These are phyloP conservation scores for Drosophila percnosoma DNA, from an alignment of 2,888 invertebrate genomes.

Conservation along the genomic window DNA sequence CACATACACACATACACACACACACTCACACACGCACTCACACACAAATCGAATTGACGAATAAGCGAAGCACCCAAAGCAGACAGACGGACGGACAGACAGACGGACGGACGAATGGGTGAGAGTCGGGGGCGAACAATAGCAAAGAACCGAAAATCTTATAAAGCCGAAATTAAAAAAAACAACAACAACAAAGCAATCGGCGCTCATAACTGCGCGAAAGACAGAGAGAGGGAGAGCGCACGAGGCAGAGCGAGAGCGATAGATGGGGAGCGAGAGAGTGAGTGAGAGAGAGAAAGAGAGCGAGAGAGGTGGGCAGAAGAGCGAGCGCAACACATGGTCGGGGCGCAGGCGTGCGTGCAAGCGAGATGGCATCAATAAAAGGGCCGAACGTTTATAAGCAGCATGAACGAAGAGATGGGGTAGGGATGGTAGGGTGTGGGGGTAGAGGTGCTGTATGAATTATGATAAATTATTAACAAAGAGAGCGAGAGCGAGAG, in stretches of 20 bases:
- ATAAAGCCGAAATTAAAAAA: constrained; percentile 81
- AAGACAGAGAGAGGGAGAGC: constrained; percentile 29
- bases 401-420: neutral
- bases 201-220: constrained; percentile 72
- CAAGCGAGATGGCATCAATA: constrained; percentile 62
- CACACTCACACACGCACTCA: constrained; percentile 22
- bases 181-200: constrained; percentile 34
- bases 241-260: constrained; percentile 42
- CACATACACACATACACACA: constrained; percentile 44
- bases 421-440: neutral
- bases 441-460: constrained; percentile 58
- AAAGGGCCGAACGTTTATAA: constrained; percentile 53
- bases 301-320: constrained; percentile 34
- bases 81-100: constrained; percentile 26
- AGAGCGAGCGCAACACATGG: constrained; percentile 57
- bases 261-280: constrained; percentile 43
- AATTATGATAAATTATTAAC: constrained; percentile 84
- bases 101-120: constrained; percentile 15
- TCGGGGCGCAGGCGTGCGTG: constrained; percentile 53
- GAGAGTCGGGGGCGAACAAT: constrained; percentile 49
- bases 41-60: constrained; percentile 64
- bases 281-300: constrained; percentile 16
- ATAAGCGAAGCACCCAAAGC: constrained; percentile 76
- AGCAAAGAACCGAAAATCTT: constrained; percentile 73
- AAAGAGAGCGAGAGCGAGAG: constrained; percentile 17